Evolutionary conservation across 2,113 vertebrate genomes (phyloP).

Genomic region (Spea multiplicata): DNA sequence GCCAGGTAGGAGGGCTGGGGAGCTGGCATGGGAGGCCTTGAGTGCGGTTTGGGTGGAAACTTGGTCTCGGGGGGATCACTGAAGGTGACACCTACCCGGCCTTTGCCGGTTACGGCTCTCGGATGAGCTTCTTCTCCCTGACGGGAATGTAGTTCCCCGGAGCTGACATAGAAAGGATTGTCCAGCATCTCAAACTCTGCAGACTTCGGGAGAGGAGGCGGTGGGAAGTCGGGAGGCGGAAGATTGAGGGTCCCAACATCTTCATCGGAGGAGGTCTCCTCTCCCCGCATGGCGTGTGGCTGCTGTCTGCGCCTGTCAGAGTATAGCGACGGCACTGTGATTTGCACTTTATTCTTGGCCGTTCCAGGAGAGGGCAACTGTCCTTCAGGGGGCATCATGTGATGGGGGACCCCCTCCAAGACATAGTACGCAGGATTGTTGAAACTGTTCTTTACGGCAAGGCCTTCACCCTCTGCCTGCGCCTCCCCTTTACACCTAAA

Average conservation of each 20-base stretch:
- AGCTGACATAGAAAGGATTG: constrained; percentile 56
- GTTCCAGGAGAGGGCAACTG: constrained; percentile 60
- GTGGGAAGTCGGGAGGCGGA: constrained; percentile 81
- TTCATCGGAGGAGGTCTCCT: constrained; percentile 82
- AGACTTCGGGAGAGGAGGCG: constrained; percentile 79
- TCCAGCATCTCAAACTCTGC: constrained; percentile 66
- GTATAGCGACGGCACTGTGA: constrained; percentile 56
- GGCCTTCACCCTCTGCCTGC: constrained; percentile 64
- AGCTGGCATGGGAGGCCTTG: constrained; percentile 50
- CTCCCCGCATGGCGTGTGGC: constrained; percentile 59
- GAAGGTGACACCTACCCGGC: constrained; percentile 56
- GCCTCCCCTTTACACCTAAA: constrained; percentile 75
- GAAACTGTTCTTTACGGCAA: constrained; percentile 86
- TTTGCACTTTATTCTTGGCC: constrained; percentile 70
- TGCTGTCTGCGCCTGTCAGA: constrained; percentile 56
- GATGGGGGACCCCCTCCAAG: constrained; percentile 91
- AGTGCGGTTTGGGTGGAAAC: constrained; percentile 59
- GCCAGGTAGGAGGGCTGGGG: constrained; percentile 49
- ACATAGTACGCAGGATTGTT: constrained; percentile 97
- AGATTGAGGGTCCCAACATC: constrained; percentile 73
- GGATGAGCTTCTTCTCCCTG: constrained; percentile 41
- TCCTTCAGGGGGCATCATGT: constrained; percentile 70
- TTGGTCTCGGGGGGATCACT: constrained; percentile 59
- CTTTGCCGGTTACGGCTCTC: constrained; percentile 44
- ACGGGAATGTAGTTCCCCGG: constrained; percentile 51